Conservation (phyloP, 1,140 invertebrate species). For the Carposina sasakii region DNA sequence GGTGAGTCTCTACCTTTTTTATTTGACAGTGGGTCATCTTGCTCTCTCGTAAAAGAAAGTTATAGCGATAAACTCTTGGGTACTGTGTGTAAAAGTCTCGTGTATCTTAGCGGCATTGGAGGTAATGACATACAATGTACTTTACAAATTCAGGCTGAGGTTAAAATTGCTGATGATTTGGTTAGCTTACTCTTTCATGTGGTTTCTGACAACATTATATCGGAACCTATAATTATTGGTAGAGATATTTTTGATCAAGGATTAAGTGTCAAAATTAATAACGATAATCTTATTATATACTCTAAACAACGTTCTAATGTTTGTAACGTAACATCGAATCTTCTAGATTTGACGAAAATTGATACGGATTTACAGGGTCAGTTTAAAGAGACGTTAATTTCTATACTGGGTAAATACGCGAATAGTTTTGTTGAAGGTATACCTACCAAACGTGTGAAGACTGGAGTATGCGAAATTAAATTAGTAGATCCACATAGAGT, state of each 20-base stretch:
- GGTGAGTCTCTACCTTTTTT: slow-evolving; percentile 22
- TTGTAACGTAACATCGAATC: slow-evolving; percentile 9
- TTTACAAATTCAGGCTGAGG: not conserved
- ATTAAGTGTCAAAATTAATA: slow-evolving; percentile 20
- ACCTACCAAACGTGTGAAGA: slow-evolving; percentile 13
- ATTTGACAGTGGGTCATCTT: slow-evolving; percentile 18
- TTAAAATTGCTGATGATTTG: not conserved
- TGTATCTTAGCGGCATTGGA: not conserved
- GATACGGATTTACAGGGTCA: slow-evolving; percentile 23
- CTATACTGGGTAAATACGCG: slow-evolving; percentile 16
- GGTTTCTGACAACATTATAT: slow-evolving; percentile 10
- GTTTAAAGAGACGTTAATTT: slow-evolving; percentile 14
- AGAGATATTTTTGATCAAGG: slow-evolving; percentile 22
- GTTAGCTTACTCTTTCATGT: not conserved
- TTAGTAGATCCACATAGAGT: slow-evolving; percentile 17
- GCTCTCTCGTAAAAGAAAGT: slow-evolving; percentile 17
- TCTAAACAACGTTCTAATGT: slow-evolving; percentile 12
- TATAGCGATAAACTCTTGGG: not conserved
- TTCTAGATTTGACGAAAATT: slow-evolving; percentile 15
- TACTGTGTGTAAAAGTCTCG: not conserved
- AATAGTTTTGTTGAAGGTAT: slow-evolving; percentile 15
- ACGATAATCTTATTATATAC: slow-evolving; percentile 18
- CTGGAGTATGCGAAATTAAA: slow-evolving; percentile 16
- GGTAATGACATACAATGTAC: not conserved
- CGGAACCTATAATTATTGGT: slow-evolving; percentile 24